Evolutionary conservation across 37 sponge, comb jelly and placozoan genomes (phyloP), one percentile per base, ranked within the genome.

Genomic region (Oopsacas minuta): DNA sequence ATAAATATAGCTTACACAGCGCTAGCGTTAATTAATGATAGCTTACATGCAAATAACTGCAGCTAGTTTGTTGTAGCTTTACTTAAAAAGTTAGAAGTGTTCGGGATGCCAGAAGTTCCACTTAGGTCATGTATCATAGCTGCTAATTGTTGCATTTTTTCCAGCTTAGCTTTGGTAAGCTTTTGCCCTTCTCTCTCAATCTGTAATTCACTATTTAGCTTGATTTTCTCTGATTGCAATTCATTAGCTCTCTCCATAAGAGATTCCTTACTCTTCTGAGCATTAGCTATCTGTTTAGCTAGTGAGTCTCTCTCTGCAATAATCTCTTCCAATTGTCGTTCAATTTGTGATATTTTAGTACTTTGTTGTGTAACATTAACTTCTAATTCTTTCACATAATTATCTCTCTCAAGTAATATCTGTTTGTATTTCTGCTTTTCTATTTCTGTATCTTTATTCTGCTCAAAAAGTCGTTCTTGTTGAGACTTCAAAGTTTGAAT

Each of bases 41-140:
- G n/a, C n/a, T n/a, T n/a, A n/a, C n/a, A n/a, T n/a, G n/a, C n/a
- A n/a, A n/a, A n/a, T n/a, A n/a, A n/a, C n/a, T n/a, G n/a, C n/a
- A n/a, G n/a, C n/a, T n/a, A n/a, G n/a, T n/a, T n/a, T n/a, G n/a
- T n/a, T n/a, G n/a, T n/a, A n/a, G n/a, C n/a, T n/a, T n/a, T n/a
- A n/a, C n/a, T n/a, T 15, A 42, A 17, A 17, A 42, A 42, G 49
- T 42, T 61, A 20, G 75, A 34, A 61, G 75, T 5, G 3, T 61
- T 3, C 20, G 75, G 75, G 28, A 32, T 61, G 30, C 30, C 30
- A 3, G 75, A 61, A 34, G 28, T 61, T 3, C 17, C 75, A 12
- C 75, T 61, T 3, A 61, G 75, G 30, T 61, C 28, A 34, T 61
- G 75, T 61, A 61, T 61, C 75, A 61, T 61, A 7, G 75, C 75